phyloP scores from a whole-genome alignment of 2,888 invertebrate genomes.

The Druceiella hillmani region DNA sequence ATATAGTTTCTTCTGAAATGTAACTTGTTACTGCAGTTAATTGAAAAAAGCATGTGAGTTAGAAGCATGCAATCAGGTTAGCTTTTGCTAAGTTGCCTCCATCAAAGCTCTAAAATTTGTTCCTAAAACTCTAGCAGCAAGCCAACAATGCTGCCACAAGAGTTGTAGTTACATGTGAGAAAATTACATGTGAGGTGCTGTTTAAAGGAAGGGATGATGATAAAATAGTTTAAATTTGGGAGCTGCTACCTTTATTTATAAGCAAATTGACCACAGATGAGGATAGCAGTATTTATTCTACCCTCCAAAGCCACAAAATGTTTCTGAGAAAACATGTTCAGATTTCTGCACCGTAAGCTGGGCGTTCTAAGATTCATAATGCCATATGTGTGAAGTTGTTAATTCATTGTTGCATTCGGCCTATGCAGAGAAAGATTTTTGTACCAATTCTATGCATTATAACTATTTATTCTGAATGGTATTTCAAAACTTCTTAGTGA shows the following conservation, averaged over 20 bases:
- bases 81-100: conserved; percentile 31
- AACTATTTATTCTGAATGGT: no score
- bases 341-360: conserved; percentile 33
- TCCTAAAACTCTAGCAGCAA: conserved; percentile 31
- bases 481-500: no score
- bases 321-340: conserved; percentile 29
- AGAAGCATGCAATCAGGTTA: conserved; percentile 37
- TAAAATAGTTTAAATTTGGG: conserved; percentile 29
- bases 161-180: conserved; percentile 33
- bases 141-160: conserved; percentile 35
- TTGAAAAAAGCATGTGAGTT: conserved; percentile 34
- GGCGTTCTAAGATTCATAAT: no score
- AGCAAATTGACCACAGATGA: conserved; percentile 33
- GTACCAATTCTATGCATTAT: no score
- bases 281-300: conserved; percentile 32
- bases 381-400: no score
- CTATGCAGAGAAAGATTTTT: no score
- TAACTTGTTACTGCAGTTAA: conserved; percentile 24
- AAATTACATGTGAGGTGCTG: conserved; percentile 30
- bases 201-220: conserved; percentile 30
- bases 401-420: no score
- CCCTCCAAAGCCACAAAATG: conserved; percentile 26
- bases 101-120: conserved; percentile 29
- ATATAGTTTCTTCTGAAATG: no score
- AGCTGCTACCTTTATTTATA: conserved; percentile 32